phyloP scores from a whole-genome alignment of 2,797 vertebrate species.

The Salarias fasciatus region DNA sequence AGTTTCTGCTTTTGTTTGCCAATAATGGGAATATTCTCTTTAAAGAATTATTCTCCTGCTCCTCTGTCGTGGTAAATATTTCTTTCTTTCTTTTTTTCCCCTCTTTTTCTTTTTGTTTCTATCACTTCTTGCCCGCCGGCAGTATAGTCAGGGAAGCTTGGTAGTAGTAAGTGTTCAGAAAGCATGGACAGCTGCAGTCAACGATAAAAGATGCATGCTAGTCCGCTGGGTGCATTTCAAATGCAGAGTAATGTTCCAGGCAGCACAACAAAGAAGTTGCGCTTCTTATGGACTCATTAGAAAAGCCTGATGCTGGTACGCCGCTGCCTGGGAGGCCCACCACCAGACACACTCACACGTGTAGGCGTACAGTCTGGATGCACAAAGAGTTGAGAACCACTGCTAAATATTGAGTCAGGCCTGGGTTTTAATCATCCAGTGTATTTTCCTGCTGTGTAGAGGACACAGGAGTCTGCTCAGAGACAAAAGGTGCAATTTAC shows the following conservation, averaged over 20 bases:
- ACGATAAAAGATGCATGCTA: conserved; percentile 79
- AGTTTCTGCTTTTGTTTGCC: conserved; percentile 68
- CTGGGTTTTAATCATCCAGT: conserved; percentile 46
- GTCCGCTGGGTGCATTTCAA: conserved; percentile 79
- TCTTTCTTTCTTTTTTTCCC: conserved; percentile 34
- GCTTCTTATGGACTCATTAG: conserved; percentile 79
- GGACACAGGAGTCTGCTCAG: conserved; percentile 6
- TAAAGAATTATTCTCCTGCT: conserved; percentile 61
- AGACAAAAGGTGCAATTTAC: conserved; percentile 39
- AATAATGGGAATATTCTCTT: conserved; percentile 68
- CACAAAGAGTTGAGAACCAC: conserved; percentile 36
- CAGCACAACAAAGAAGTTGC: conserved; percentile 76
- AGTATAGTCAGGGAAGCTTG: conserved; percentile 61
- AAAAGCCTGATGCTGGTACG: conserved; percentile 66
- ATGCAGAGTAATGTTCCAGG: conserved; percentile 79
- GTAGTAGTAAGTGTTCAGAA: conserved; percentile 74
- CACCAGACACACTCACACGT: conserved; percentile 57
- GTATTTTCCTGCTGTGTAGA: conserved; percentile 22
- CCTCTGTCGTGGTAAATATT: conserved; percentile 67
- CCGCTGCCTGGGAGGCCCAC: conserved; percentile 66
- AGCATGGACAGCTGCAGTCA: conserved; percentile 79
- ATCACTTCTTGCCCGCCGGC: conserved; percentile 67
- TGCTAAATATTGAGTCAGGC: conserved; percentile 34
- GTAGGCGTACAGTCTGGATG: conserved; percentile 36
- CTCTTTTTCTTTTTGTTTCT: conserved; percentile 45